Base-by-base conservation (phyloP, 2,113 vertebrate species). In the Prochilodus magdalenae region DNA sequence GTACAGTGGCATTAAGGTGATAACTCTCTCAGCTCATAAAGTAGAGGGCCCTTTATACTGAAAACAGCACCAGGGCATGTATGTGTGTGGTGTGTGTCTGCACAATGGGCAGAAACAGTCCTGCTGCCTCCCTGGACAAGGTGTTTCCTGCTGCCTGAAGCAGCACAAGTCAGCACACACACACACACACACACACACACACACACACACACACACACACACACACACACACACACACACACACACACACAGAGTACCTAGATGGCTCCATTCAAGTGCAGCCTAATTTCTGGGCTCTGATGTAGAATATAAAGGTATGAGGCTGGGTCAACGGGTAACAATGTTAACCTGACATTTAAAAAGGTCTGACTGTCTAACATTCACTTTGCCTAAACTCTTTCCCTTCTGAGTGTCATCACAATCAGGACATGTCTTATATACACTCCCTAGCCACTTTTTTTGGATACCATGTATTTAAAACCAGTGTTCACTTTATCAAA, bases 71-170 rank as follows among this genome's bases (percentile, higher is more conserved):
- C 26, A 47, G 13, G 20, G 20, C 49, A 24, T 60, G 73, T 76
- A 63, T 47, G 57, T 71, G 36, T 67, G 36, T 44, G 36, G 62
- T 53, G 80, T 65, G 59, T 63, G 62, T 51, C 20, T 60, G 33
- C 14, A 70, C 49, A 70, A 79, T 79, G 53, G 30, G 47, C 71
- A 81, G 71, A 65, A 74, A 75, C 49, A 6, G 44, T 69, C n/a
- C 24, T 67, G 72, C 60, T 75, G 59, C 62, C 73, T 59, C 80
- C 62, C 71, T 67, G 24, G 62, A 75, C 60, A 75, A 81, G 80
- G 62, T 82, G 80, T 75, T 82, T 82, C 80, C 80, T 82, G 80
- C 49, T 75, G 62, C 30, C 29, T 69, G 33, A 82, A 74, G 51
- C 33, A 27, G 51, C 33, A 44, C 5, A 82, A n/a, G 51, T 82